Evolutionary conservation across 2,113 vertebrate species (phyloP).

Genomic region (Myrmophylax atrothorax): DNA sequence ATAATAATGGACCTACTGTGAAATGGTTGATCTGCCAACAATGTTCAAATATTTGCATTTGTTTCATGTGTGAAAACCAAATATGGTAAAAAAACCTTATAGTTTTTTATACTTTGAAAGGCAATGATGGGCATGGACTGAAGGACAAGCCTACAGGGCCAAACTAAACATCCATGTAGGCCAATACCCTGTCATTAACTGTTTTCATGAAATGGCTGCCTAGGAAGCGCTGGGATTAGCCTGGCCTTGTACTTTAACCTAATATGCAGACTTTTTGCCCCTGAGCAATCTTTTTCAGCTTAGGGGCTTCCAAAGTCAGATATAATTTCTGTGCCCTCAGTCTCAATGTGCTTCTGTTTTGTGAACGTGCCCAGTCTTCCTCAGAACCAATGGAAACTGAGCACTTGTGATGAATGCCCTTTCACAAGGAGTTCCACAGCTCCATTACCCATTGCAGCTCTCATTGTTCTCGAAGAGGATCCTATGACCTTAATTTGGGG

Average conservation of each 20-base stretch:
- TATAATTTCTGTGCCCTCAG: background rate
- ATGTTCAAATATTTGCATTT: conserved; percentile 33
- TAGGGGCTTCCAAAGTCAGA: background rate
- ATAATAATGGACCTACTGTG: background rate
- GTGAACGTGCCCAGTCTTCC: background rate
- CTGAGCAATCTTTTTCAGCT: background rate
- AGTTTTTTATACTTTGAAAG: background rate
- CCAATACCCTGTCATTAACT: background rate
- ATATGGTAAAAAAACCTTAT: background rate
- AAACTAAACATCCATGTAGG: background rate
- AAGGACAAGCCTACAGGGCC: background rate
- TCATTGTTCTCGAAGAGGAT: background rate
- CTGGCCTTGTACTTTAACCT: accelerated
- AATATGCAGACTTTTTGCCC: background rate
- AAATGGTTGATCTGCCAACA: background rate
- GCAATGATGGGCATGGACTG: background rate
- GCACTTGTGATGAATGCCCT: background rate
- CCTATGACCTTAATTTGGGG: background rate
- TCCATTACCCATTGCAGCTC: background rate
- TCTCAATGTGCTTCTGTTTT: background rate
- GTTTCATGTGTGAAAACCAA: background rate
- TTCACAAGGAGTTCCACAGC: background rate
- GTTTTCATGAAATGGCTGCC: background rate
- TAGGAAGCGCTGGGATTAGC: background rate
- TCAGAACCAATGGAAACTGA: background rate